A percentile compares a stretch with the other conserved stretches of the same genome.
phyloP scores from a whole-genome alignment of 2,797 vertebrate species.

The Dendrocincla tyrannina region DNA sequence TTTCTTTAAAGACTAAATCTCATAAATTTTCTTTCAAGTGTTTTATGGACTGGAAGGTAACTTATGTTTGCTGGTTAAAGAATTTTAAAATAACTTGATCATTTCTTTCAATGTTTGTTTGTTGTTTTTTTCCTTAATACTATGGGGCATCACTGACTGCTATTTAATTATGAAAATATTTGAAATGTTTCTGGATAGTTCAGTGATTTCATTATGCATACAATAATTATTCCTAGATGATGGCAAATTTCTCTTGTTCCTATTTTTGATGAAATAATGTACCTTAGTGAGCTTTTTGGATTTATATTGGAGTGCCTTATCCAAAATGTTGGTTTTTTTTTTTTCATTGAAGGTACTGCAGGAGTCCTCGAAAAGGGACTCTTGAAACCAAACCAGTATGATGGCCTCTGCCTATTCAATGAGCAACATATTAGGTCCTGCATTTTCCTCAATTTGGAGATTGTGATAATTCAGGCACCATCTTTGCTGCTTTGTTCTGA shows the following conservation, averaged over 20 bases:
- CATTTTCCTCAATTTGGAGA: background rate
- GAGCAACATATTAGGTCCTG: background rate
- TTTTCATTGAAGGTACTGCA: background rate
- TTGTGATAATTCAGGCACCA: background rate
- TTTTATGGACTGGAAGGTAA: background rate
- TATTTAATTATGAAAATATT: background rate
- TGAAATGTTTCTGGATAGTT: background rate
- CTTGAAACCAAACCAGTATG: background rate
- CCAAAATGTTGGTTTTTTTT: background rate
- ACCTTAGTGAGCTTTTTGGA: background rate
- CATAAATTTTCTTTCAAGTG: background rate
- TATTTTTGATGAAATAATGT: background rate
- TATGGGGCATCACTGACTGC: accelerated
- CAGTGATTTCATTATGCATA: background rate
- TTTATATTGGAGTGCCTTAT: background rate
- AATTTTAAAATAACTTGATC: background rate
- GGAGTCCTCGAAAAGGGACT: background rate
- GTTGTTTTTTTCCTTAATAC: background rate
- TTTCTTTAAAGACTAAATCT: background rate
- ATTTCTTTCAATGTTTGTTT: background rate
- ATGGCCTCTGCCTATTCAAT: background rate
- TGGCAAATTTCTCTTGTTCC: background rate
- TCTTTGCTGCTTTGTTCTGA: background rate
- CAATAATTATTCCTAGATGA: background rate
- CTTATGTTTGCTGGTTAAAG: background rate